These are phyloP conservation scores for Wasmannia auropunctata DNA, from an alignment of 1,140 invertebrate species.

Conservation along the genomic window DNA sequence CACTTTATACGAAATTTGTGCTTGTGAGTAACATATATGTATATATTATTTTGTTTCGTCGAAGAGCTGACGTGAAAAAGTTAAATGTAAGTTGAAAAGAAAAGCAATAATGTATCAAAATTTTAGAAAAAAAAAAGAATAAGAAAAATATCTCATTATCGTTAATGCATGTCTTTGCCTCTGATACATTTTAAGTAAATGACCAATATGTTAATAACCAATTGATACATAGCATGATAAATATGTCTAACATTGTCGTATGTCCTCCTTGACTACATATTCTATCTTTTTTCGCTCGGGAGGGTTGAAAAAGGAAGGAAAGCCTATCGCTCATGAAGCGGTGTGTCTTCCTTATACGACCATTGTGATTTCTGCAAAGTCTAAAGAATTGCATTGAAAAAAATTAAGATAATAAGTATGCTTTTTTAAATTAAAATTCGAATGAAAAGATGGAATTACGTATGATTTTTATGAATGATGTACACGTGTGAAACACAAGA, in stretches of 20 bases:
- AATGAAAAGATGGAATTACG: conserved; percentile 36
- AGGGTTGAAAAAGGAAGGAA: conserved; percentile 55
- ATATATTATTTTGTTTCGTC: conserved; percentile 9
- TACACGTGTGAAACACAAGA: conserved; percentile 19
- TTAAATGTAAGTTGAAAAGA: conserved; percentile 15
- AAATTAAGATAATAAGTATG: conserved; percentile 51
- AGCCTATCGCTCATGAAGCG: conserved; percentile 56
- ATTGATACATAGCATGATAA: conserved; percentile 48
- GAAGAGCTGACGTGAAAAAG: conserved; percentile 36
- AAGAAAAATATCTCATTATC: neutral
- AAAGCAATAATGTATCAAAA: neutral
- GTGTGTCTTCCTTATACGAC: conserved; percentile 55
- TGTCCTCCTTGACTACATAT: conserved; percentile 55
- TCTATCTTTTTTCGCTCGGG: conserved; percentile 57
- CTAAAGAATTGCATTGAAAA: conserved; percentile 56
- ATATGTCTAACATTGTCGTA: conserved; percentile 54
- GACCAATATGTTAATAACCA: conserved; percentile 31
- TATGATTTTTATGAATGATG: conserved; percentile 29
- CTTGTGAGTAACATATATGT: neutral
- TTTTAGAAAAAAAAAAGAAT: conserved; percentile 12
- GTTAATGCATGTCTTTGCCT: conserved; percentile 3
- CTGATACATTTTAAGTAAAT: conserved; percentile 21
- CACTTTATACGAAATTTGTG: neutral
- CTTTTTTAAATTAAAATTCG: conserved; percentile 22
- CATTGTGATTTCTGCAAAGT: conserved; percentile 57